A percentile compares a stretch with the other conserved stretches of the same genome.
These are phyloP conservation scores for Okapia johnstoni DNA, from an alignment of 2,113 vertebrate genomes.

Conservation along the genomic window DNA sequence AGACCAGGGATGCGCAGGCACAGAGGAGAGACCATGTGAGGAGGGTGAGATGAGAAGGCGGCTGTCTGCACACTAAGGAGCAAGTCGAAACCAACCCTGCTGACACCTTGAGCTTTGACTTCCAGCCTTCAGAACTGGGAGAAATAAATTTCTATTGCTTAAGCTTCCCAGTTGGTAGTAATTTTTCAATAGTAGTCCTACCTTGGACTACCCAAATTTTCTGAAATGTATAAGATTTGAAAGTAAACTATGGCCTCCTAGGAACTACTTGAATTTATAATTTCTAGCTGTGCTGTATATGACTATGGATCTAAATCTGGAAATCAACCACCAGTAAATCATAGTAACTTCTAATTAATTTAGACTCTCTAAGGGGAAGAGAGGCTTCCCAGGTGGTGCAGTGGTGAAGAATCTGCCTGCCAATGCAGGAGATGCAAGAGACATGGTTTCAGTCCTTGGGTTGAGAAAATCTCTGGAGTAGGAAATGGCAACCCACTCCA, in stretches of 20 bases:
- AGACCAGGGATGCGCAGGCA: neutral
- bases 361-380: neutral
- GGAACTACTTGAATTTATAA: neutral
- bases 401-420: neutral
- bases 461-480: neutral
- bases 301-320: neutral
- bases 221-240: conserved; percentile 14
- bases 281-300: neutral
- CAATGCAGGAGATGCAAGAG: neutral
- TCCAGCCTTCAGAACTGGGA: neutral
- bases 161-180: neutral
- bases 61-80: neutral
- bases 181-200: neutral
- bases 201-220: neutral
- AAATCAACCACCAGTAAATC: neutral
- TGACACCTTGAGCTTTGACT: neutral
- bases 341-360: neutral
- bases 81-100: neutral
- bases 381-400: neutral
- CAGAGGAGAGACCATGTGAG: neutral
- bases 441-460: neutral
- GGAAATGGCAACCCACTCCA: neutral
- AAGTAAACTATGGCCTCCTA: neutral
- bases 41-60: neutral
- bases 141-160: neutral